Conservation (phyloP, 2,888 invertebrate species). For the Noctua comes region DNA sequence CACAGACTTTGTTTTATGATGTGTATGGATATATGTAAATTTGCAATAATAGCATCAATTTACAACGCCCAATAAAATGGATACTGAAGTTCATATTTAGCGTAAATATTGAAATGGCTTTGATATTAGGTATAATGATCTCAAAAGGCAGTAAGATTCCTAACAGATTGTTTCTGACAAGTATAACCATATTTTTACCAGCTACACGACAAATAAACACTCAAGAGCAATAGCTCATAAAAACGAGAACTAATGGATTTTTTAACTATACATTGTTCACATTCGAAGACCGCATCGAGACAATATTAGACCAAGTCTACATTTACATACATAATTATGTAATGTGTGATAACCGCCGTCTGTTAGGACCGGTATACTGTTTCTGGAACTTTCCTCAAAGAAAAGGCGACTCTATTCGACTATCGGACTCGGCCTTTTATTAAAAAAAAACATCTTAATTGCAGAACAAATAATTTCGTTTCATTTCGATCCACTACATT, state of each 20-base stretch:
- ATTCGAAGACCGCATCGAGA: conserved; percentile 26
- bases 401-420: background rate
- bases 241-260: conserved; percentile 43
- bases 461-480: background rate
- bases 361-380: background rate
- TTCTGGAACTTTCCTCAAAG: background rate
- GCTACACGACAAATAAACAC: conserved; percentile 26
- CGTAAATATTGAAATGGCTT: too few species aligned
- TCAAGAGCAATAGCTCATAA: conserved; percentile 25
- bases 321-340: background rate
- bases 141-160: background rate
- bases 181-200: conserved; percentile 9
- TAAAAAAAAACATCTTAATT: background rate
- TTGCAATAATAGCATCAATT: background rate
- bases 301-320: background rate
- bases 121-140: background rate
- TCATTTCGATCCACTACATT: too few species aligned
- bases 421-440: too few species aligned
- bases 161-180: conserved; percentile 8
- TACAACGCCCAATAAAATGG: background rate
- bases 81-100: too few species aligned
- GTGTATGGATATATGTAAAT: background rate
- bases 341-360: background rate
- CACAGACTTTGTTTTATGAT: background rate
- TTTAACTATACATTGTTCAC: conserved; percentile 48